Conservation (phyloP, 2,797 vertebrate genomes). For the Gila robusta region DNA sequence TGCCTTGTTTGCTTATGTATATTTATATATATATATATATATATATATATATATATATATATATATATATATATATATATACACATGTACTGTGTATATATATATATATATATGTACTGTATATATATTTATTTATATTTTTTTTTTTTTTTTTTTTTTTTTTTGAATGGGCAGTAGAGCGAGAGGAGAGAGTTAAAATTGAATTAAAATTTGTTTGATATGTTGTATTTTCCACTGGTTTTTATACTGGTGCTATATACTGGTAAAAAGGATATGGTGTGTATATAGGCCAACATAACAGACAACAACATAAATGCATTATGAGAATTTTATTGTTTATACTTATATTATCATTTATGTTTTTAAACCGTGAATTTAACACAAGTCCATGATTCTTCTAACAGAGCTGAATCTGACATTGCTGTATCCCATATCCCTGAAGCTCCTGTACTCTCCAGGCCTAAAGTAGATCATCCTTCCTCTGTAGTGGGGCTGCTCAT, state of each 20-base stretch:
- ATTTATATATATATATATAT: no score
- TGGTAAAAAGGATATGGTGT: neutral
- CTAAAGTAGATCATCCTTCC: constrained; percentile 74
- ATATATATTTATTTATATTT: no score
- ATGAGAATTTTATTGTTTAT: constrained; percentile 41
- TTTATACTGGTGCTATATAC: neutral
- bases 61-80: no score
- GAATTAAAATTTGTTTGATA: no score
- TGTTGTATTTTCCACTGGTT: no score
- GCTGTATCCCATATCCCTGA: constrained; percentile 64
- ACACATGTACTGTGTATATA: no score
- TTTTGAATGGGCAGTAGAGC: neutral
- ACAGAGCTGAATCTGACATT: constrained; percentile 62
- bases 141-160: neutral
- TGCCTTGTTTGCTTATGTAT: no score
- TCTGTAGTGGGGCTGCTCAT: constrained; percentile 73
- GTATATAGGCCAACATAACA: neutral
- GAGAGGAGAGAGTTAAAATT: neutral
- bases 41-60: no score
- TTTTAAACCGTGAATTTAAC: constrained; percentile 67
- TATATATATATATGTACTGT: no score
- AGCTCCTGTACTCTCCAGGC: constrained; percentile 76
- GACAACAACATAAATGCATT: neutral
- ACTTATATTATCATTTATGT: constrained; percentile 72
- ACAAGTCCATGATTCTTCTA: constrained; percentile 50